phyloP scores from a whole-genome alignment of 2,113 vertebrate species.

The Entosphenus tridentatus region DNA sequence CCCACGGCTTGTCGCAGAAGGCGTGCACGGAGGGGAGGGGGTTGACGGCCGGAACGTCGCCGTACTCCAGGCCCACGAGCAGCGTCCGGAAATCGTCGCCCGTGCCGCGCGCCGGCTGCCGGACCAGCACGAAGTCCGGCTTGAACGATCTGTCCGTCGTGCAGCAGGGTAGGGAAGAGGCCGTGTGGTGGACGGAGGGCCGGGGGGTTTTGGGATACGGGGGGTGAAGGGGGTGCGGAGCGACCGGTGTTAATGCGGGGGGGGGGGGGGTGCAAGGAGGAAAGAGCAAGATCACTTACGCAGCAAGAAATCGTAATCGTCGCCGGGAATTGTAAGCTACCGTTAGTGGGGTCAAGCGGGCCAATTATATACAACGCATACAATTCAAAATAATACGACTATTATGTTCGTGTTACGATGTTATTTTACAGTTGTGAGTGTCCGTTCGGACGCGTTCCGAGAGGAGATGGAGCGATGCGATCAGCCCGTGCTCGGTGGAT shows the following conservation, averaged over 20 bases:
- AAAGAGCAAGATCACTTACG: too few species aligned
- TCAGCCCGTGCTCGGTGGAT: too few species aligned
- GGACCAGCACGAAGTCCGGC: constrained; percentile 77
- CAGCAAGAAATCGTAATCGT: too few species aligned
- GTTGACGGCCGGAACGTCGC: constrained; percentile 66
- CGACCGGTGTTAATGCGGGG: neutral
- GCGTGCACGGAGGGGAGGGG: constrained; percentile 83
- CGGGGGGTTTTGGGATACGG: neutral
- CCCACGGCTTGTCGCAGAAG: constrained; percentile 96
- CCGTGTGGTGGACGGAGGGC: neutral
- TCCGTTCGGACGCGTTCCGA: too few species aligned
- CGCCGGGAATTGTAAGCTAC: too few species aligned
- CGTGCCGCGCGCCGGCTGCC: constrained; percentile 90
- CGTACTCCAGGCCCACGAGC: constrained; percentile 82
- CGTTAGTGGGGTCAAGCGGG: too few species aligned
- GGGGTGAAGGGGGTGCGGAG: neutral
- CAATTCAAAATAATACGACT: too few species aligned
- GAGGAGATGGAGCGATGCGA: too few species aligned
- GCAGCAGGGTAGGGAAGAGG: too few species aligned
- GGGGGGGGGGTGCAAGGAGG: neutral
- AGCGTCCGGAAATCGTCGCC: constrained; percentile 80
- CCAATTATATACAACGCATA: too few species aligned
- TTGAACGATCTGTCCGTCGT: constrained; percentile 42
- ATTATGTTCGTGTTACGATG: too few species aligned
- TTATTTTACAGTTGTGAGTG: too few species aligned